Conservation (phyloP, 1,140 invertebrate genomes). For the Hylaeus volcanicus region DNA sequence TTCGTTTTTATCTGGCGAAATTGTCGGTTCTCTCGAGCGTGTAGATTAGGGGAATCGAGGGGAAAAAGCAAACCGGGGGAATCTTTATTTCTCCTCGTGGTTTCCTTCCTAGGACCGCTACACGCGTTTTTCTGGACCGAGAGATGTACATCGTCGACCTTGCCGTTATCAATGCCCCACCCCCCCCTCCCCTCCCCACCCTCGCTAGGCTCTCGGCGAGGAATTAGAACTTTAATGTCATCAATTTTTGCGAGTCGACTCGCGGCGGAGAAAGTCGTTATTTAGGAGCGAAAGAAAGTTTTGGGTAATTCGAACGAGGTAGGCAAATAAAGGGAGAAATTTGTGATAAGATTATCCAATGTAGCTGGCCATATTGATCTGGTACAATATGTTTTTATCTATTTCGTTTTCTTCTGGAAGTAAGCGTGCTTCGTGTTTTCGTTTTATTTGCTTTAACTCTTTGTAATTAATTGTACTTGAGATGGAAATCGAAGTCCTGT, state of each 20-base stretch:
- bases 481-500: no score
- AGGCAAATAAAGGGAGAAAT: no score
- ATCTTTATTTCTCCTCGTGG: constrained; percentile 4
- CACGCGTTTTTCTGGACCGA: neutral
- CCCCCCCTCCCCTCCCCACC: no score
- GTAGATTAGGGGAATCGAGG: constrained; percentile 2
- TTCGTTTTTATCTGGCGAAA: constrained; percentile 16
- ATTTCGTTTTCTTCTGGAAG: no score
- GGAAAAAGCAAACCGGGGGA: neutral
- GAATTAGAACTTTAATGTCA: neutral
- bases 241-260: neutral
- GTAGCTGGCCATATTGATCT: no score
- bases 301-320: no score
- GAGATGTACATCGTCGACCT: neutral
- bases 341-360: no score
- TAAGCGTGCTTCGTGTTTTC: no score
- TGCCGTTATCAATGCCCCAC: neutral
- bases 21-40: constrained; percentile 9
- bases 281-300: neutral
- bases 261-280: neutral
- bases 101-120: neutral
- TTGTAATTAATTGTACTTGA: no score
- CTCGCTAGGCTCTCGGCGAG: neutral
- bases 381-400: no score
- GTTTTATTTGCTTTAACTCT: no score